A percentile compares a stretch with the other conserved stretches of the same genome.
phyloP scores from a whole-genome alignment of 2,888 invertebrate species.

The Plebejus melissa region DNA sequence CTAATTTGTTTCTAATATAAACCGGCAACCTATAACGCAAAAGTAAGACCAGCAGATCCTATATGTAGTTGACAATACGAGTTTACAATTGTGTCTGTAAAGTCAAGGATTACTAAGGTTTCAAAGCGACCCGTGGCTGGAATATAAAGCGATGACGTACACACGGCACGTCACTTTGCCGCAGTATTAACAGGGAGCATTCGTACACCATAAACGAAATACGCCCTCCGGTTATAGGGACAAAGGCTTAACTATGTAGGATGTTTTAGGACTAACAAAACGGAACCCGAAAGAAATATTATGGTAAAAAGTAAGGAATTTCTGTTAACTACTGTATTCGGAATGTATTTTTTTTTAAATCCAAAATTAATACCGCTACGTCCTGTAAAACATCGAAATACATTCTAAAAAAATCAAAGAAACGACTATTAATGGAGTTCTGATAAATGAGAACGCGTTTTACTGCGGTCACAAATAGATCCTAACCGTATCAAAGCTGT shows the following conservation, averaged over 20 bases:
- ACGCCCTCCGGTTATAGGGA: slow-evolving; percentile 5
- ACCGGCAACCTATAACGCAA: not conserved
- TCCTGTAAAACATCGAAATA: too few species aligned
- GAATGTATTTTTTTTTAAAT: too few species aligned
- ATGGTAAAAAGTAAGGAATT: not conserved
- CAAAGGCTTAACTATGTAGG: not conserved
- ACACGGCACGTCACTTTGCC: slow-evolving; percentile 19
- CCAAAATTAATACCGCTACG: too few species aligned
- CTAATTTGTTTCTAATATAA: not conserved
- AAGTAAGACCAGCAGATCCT: not conserved
- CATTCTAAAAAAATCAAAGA: too few species aligned
- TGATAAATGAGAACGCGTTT: too few species aligned
- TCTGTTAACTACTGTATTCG: too few species aligned
- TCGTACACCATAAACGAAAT: slow-evolving; percentile 14
- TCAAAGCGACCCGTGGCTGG: slow-evolving; percentile 18
- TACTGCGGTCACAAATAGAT: too few species aligned
- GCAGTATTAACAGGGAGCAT: slow-evolving; percentile 3
- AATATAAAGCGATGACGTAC: slow-evolving; percentile 5
- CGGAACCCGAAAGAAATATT: not conserved
- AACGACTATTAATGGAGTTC: too few species aligned
- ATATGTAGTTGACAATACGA: not conserved
- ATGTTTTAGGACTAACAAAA: not conserved
- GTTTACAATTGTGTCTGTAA: slow-evolving; percentile 18
- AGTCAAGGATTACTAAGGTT: slow-evolving; percentile 24
- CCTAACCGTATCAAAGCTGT: too few species aligned